These are phyloP conservation scores for Lucinisca nassula DNA, from an alignment of 2,888 invertebrate species.

Conservation along the genomic window DNA sequence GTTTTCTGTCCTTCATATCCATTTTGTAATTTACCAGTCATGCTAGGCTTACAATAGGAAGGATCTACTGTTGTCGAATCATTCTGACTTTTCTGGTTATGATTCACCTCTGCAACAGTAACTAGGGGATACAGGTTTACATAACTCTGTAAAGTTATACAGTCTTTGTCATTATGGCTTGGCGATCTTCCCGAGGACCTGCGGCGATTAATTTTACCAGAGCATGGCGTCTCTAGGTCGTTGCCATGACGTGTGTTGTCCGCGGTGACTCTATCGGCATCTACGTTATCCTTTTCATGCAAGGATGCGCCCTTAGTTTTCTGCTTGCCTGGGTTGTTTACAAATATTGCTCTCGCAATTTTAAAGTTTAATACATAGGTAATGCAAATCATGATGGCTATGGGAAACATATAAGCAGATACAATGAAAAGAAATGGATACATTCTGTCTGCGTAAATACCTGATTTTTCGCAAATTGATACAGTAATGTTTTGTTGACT, in stretches of 20 bases:
- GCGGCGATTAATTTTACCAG: no score
- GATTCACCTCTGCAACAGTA: no score
- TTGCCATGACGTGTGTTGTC: background rate
- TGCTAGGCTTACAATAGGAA: no score
- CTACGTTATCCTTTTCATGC: background rate
- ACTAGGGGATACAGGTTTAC: no score
- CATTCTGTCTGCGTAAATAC: slow-evolving; percentile 14
- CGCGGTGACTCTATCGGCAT: background rate
- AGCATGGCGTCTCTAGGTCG: background rate
- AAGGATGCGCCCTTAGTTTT: background rate
- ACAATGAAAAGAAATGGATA: slow-evolving; percentile 31
- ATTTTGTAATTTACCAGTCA: no score
- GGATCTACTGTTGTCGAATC: no score
- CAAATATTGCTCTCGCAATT: background rate
- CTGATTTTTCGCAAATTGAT: slow-evolving; percentile 47
- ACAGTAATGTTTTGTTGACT: slow-evolving; percentile 17
- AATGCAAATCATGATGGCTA: slow-evolving; percentile 20
- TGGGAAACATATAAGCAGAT: slow-evolving; percentile 22
- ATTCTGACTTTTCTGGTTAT: no score
- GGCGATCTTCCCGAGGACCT: no score
- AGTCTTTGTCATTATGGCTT: no score
- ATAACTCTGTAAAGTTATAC: no score
- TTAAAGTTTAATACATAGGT: slow-evolving; percentile 4
- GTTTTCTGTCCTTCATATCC: no score
- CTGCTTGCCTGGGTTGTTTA: background rate